phyloP scores from a whole-genome alignment of 2,888 invertebrate species.

The Trissoscelio sp. region DNA sequence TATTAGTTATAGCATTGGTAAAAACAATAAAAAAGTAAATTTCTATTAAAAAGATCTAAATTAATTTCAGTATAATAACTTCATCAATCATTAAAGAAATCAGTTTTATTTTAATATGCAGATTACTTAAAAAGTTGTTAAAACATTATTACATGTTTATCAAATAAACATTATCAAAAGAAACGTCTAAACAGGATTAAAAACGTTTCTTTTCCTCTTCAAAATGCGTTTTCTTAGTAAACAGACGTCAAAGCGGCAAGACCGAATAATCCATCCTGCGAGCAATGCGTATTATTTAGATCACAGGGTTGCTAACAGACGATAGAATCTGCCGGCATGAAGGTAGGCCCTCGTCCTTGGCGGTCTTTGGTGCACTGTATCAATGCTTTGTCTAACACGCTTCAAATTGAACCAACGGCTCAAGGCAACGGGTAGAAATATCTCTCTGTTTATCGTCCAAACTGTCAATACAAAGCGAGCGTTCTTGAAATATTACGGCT shows the following conservation, averaged over 20 bases:
- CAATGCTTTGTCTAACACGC: constrained; percentile 48
- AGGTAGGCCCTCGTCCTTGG: constrained; percentile 30
- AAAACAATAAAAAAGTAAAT: too few species aligned
- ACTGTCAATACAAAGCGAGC: constrained; percentile 26
- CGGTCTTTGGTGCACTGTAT: constrained; percentile 35
- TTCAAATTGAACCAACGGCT: constrained; percentile 39
- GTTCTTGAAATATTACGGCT: constrained; percentile 27
- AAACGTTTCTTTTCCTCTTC: not conserved
- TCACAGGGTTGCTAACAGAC: constrained; percentile 30
- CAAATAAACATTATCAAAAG: not conserved
- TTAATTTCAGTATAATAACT: too few species aligned
- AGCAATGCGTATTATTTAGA: constrained; percentile 44
- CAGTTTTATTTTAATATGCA: too few species aligned
- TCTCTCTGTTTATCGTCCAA: constrained; percentile 28
- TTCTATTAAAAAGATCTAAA: too few species aligned
- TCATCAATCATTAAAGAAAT: too few species aligned
- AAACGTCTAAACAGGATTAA: not conserved
- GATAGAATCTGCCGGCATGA: constrained; percentile 41
- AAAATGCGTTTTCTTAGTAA: not conserved
- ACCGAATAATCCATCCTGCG: constrained; percentile 26
- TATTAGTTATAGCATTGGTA: too few species aligned
- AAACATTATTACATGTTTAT: not conserved
- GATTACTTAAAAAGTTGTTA: too few species aligned
- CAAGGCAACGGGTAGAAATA: constrained; percentile 37
- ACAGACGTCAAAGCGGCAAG: not conserved